Evolutionary conservation across 2,888 invertebrate species (phyloP).

Genomic region (Dilophus febrilis): DNA sequence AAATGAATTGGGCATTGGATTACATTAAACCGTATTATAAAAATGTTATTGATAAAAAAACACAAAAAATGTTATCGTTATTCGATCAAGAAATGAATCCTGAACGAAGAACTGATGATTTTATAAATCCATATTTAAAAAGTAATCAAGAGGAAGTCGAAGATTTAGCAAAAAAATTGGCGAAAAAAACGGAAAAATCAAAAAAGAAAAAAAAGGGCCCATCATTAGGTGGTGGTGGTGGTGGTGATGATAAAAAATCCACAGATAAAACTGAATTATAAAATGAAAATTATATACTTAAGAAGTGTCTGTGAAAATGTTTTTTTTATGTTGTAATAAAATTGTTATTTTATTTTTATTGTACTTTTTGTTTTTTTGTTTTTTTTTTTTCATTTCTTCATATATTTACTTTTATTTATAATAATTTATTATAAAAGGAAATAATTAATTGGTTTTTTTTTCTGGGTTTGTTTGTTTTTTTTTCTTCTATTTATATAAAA

Average conservation of each 20-base stretch:
- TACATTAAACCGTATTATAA: slow-evolving; percentile 1
- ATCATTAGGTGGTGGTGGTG: slow-evolving; percentile 1
- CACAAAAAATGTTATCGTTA: slow-evolving; percentile 4
- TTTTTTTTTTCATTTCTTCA: neutral
- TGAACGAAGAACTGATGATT: slow-evolving; percentile 5
- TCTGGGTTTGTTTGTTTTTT: no score
- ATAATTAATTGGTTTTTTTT: no score
- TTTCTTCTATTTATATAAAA: no score
- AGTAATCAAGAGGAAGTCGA: neutral
- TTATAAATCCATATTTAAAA: slow-evolving; percentile 4
- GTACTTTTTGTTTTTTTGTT: neutral
- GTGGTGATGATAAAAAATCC: slow-evolving; percentile 1
- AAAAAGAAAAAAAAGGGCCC: slow-evolving; percentile 9
- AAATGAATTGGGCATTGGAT: slow-evolving; percentile 5
- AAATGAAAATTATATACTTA: neutral
- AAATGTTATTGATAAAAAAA: slow-evolving; percentile 6
- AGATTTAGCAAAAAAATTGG: neutral
- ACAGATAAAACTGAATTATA: neutral
- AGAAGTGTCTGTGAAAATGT: neutral
- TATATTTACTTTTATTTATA: no score
- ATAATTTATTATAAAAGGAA: no score
- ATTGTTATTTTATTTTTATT: neutral
- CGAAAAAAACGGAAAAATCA: slow-evolving; percentile 4
- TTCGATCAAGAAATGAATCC: slow-evolving; percentile 8
- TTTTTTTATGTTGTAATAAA: no score